These are phyloP conservation scores for Cephus pulcher DNA, from an alignment of 2,888 invertebrate genomes.

Conservation along the genomic window DNA sequence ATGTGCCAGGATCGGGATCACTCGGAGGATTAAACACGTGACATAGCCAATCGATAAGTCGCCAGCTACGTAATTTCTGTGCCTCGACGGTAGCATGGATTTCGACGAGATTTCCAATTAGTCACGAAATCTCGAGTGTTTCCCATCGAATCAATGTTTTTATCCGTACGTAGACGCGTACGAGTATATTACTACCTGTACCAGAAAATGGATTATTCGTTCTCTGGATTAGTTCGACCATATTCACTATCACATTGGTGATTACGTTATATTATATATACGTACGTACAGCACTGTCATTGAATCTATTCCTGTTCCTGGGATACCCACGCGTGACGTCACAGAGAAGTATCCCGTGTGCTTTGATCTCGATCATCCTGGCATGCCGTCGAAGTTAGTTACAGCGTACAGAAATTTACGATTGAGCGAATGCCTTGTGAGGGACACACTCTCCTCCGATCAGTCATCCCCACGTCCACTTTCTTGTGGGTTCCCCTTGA, in stretches of 20 bases:
- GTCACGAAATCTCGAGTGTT: not conserved
- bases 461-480: not conserved
- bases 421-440: not conserved
- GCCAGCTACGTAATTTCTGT: not conserved
- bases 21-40: not conserved
- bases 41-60: not conserved
- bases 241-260: not conserved
- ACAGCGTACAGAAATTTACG: not conserved
- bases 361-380: not conserved
- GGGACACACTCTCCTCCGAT: not conserved
- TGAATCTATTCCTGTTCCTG: not conserved
- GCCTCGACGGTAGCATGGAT: not conserved
- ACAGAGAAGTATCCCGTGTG: not conserved
- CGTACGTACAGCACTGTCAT: not conserved
- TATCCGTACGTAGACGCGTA: not conserved
- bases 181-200: not conserved
- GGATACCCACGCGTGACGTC: not conserved
- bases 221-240: not conserved
- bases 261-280: not conserved
- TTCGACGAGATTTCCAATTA: not conserved
- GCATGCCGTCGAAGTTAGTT: not conserved
- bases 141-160: not conserved
- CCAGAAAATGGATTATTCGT: not conserved
- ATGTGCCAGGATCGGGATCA: not conserved
- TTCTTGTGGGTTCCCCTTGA: not conserved